These are phyloP conservation scores for Gerris lacustris DNA, from an alignment of 2,888 invertebrate genomes.

Conservation along the genomic window DNA sequence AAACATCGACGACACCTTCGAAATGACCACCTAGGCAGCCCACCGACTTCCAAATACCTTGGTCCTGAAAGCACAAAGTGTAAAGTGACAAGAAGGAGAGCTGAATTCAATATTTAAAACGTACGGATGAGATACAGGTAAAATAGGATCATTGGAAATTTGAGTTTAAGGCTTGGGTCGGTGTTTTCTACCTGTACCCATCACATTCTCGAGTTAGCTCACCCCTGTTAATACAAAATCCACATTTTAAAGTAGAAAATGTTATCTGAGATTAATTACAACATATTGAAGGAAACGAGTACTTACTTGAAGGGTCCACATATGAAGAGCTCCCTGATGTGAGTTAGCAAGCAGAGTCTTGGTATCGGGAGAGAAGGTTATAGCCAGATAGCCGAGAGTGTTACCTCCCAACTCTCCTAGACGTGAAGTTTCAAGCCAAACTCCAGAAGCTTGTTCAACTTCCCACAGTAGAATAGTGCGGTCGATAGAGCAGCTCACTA, in stretches of 20 bases:
- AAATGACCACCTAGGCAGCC: slow-evolving; percentile 73
- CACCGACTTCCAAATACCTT: slow-evolving; percentile 49
- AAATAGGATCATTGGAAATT: no score
- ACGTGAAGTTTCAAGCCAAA: slow-evolving; percentile 73
- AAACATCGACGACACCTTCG: slow-evolving; percentile 64
- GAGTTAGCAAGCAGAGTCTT: slow-evolving; percentile 66
- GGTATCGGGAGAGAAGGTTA: slow-evolving; percentile 60
- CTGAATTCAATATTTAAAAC: no score
- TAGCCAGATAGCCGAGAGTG: slow-evolving; percentile 85
- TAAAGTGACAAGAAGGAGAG: not conserved
- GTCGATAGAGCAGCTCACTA: slow-evolving; percentile 83
- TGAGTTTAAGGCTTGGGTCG: no score
- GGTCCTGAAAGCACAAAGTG: slow-evolving; percentile 25
- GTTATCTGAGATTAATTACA: no score
- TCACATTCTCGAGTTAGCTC: no score
- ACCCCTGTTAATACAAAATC: no score
- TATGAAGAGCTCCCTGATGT: slow-evolving; percentile 84
- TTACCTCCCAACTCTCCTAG: slow-evolving; percentile 90
- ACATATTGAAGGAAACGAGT: not conserved
- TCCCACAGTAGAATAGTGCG: slow-evolving; percentile 87
- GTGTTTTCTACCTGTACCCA: no score
- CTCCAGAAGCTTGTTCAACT: slow-evolving; percentile 47
- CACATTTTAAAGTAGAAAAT: no score
- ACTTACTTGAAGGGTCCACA: slow-evolving; percentile 50
- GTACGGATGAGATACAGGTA: no score